These are phyloP conservation scores for Myotis lucifugus DNA, from an alignment of 2,113 vertebrate genomes.

Conservation along the genomic window DNA sequence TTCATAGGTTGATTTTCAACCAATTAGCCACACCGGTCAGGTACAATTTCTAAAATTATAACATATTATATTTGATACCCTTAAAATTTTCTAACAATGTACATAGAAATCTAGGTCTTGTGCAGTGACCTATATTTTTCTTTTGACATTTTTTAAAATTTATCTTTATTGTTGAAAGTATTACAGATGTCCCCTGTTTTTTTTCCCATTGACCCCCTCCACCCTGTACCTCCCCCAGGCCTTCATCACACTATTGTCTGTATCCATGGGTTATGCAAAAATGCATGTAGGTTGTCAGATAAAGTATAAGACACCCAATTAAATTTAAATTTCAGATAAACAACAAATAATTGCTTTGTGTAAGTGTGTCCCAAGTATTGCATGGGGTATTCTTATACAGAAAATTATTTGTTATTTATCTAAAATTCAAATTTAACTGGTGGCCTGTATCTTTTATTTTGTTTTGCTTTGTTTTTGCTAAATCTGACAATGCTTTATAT, in stretches of 20 bases:
- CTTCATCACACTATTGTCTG: too few species aligned
- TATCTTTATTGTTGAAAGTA: too few species aligned
- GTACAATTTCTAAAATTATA: too few species aligned
- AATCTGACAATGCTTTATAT: background rate
- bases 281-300: background rate
- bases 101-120: background rate
- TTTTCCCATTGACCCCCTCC: too few species aligned
- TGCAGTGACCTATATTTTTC: background rate
- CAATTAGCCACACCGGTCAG: too few species aligned
- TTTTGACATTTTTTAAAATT: background rate
- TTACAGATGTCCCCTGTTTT: too few species aligned
- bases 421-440: conserved; percentile 34
- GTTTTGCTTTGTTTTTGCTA: background rate
- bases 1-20: too few species aligned
- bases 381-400: background rate
- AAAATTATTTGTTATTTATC: conserved; percentile 22
- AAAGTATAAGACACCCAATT: background rate
- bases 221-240: too few species aligned
- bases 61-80: background rate
- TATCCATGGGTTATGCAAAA: too few species aligned
- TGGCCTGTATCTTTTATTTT: background rate
- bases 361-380: background rate
- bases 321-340: conserved; percentile 32
- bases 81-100: conserved; percentile 15
- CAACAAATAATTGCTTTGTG: background rate